These are phyloP conservation scores for Paraescarpia echinospica DNA, from an alignment of 1,140 invertebrate species.

Conservation along the genomic window DNA sequence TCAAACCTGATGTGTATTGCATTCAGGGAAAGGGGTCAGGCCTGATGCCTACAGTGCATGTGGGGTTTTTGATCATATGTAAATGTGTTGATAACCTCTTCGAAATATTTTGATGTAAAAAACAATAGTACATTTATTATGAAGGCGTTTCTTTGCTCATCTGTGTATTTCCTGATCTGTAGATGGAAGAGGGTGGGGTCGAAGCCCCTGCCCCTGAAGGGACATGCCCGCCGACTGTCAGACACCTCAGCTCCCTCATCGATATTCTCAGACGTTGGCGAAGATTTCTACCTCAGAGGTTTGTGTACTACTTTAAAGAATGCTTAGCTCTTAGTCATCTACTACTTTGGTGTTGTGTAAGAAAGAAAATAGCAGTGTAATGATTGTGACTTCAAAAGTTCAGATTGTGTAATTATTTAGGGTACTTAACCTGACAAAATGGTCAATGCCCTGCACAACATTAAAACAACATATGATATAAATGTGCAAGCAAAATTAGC, in stretches of 20 bases:
- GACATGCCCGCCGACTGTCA: neutral
- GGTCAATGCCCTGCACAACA: too few species aligned
- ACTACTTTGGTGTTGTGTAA: neutral
- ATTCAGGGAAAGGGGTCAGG: too few species aligned
- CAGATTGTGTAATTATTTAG: neutral
- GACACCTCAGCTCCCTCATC: neutral
- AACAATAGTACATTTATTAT: too few species aligned
- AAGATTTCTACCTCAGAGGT: neutral
- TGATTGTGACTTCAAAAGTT: neutral
- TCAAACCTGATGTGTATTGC: too few species aligned
- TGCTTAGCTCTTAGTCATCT: neutral
- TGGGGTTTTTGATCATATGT: too few species aligned
- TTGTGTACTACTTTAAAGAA: neutral
- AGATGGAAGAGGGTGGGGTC: neutral
- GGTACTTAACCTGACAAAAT: neutral
- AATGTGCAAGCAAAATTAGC: too few species aligned
- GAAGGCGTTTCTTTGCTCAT: neutral
- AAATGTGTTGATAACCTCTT: too few species aligned
- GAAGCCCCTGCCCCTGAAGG: neutral
- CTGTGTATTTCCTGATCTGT: neutral
- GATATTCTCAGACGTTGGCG: neutral
- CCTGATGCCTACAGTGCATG: too few species aligned
- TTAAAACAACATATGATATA: too few species aligned
- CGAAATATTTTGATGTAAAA: too few species aligned
- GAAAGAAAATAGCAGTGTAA: neutral